Evolutionary conservation across 2,113 vertebrate genomes (phyloP), one percentile per base, ranked within the genome.

Genomic region (Odontophorus gujanensis): DNA sequence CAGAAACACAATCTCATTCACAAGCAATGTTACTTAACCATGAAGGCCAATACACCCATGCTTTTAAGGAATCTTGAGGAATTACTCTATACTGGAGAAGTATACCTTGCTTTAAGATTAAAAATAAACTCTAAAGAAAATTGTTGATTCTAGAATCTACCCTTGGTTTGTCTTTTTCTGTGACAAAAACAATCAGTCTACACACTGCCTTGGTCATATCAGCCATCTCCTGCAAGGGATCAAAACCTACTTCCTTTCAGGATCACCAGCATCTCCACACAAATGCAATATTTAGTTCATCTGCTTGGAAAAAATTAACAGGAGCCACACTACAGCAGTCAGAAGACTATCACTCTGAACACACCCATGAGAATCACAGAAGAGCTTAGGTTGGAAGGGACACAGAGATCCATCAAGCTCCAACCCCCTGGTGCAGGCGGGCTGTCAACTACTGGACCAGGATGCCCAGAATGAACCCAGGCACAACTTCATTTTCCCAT

Each of bases 21-120:
- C 16, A 63, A 28, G 24, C 28, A 84, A 43, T 20, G 38, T 19
- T 32, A 57, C 32, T 50, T 81, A 11, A 68, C 0, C 0, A 45
- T 5, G 45, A 66, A 45, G 11, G 48, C 10, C 3, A 1, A 76
- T 13, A 72, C 12, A 6, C 42, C 24, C 32, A 43, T 6, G 11
- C 14, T 42, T 71, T 57, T 68, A 15, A 85, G 43, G 43, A 10
- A 48, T 68, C 61, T 42, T 50, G 32, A 72, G 22, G 25, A 51
- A 89, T 38, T 38, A 63, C 36, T 66, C 65, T 69, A 59, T 28
- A 25, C 1, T 67, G 63, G 24, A 68, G 34, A 65, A 80, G 13
- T 32, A 53, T 38, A 67, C 24, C 47, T 5, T 10, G 50, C 28
- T 72, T 81, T 0, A 0, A 1, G 14, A 75, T 72, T 50, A 21